These are phyloP conservation scores for Hirudinaria manillensis DNA, from an alignment of 2,888 invertebrate genomes.

Conservation along the genomic window DNA sequence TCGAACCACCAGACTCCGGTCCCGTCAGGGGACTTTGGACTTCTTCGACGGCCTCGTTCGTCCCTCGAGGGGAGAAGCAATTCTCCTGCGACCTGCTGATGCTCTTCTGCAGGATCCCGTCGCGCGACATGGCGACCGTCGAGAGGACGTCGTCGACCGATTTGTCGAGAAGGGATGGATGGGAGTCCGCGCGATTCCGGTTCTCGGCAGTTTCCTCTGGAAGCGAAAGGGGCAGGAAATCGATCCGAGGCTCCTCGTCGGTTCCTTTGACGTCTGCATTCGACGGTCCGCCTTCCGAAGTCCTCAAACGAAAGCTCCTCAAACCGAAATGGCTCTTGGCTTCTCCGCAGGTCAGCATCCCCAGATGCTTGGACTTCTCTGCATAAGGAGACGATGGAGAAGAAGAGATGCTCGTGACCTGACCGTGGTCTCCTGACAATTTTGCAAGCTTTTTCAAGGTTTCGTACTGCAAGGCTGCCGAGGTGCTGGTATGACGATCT, in stretches of 20 bases:
- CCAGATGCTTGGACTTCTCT: neutral
- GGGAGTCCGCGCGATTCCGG: neutral
- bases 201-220: neutral
- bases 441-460: neutral
- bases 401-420: neutral
- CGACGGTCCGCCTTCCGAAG: neutral
- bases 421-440: neutral
- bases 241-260: too few species aligned
- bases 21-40: neutral
- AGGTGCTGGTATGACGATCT: neutral
- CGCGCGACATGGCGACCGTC: neutral
- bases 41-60: neutral
- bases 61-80: neutral
- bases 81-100: constrained; percentile 17
- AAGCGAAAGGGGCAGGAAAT: neutral
- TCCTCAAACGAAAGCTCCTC: neutral
- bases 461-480: neutral
- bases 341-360: neutral
- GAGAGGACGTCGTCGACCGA: constrained; percentile 18
- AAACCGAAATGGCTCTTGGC: constrained; percentile 1
- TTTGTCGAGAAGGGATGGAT: constrained; percentile 1
- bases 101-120: neutral
- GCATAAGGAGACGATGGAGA: neutral
- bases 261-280: too few species aligned
- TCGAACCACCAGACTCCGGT: neutral